Evolutionary conservation across 2,888 invertebrate species (phyloP).

Genomic region (Gandaritis pyraliata): DNA sequence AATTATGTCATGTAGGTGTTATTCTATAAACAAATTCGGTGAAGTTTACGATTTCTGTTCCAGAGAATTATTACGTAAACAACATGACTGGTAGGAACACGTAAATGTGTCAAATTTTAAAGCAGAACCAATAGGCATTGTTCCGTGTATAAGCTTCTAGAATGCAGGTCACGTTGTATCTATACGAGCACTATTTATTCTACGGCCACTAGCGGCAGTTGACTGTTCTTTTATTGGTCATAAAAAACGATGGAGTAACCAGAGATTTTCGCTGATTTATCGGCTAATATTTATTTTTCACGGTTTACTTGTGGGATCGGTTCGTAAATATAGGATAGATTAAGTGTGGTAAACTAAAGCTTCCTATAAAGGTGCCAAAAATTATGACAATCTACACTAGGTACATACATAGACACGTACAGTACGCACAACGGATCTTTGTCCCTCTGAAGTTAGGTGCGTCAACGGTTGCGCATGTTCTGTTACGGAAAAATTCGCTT

Average conservation of each 20-base stretch:
- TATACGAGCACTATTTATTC: conserved; percentile 68
- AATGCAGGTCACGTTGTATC: conserved; percentile 66
- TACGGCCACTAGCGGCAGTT: conserved; percentile 69
- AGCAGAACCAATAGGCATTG: conserved; percentile 62
- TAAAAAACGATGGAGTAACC: conserved; percentile 72
- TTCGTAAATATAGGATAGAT: conserved; percentile 68
- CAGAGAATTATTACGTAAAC: conserved; percentile 51
- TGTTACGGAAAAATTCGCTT: too few relatives aligned
- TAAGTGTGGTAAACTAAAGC: conserved; percentile 59
- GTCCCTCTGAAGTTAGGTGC: too few relatives aligned
- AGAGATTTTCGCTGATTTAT: conserved; percentile 78
- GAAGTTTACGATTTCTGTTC: conserved; percentile 56
- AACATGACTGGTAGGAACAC: conserved; percentile 44
- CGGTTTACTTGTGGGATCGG: conserved; percentile 64
- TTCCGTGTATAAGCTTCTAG: conserved; percentile 63
- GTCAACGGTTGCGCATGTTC: too few relatives aligned
- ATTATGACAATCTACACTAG: conserved; percentile 34
- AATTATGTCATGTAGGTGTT: conserved; percentile 31
- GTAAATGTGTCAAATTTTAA: conserved; percentile 64
- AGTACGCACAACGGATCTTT: too few relatives aligned
- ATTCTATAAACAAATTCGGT: conserved; percentile 37
- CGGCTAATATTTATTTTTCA: conserved; percentile 80
- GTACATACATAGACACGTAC: conserved; percentile 25
- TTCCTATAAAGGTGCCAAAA: conserved; percentile 50
- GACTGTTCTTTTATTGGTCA: conserved; percentile 82